Evolutionary conservation across 2,797 vertebrate species (phyloP), one percentile per base, ranked within the genome.

Genomic region (Myotis myotis): DNA sequence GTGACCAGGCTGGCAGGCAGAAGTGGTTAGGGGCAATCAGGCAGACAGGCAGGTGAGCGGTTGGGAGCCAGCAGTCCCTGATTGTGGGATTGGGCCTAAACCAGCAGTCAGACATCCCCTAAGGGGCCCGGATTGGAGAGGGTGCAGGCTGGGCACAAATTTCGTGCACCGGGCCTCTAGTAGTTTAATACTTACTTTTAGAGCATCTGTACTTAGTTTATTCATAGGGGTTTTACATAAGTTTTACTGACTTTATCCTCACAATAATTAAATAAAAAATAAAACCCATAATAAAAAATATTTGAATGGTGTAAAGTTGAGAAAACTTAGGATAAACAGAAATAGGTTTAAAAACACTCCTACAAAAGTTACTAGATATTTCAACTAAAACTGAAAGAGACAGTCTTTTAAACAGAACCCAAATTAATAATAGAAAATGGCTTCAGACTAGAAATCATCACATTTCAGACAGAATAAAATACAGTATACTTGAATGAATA

Each of bases 361-460:
- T 60, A 33, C 28, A 85, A 92, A 91, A 47, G 5, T 74, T 82
- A 74, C 15, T 20, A 70, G 30, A 75, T 64, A 80, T 57, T 60
- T 57, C 62, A 83, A 53, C 75, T 78, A 91, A 96, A 81, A 22
- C 23, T 74, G 12, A 82, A 86, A 62, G 5, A 78, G 5, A 53
- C 2, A 82, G 10, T 53, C 4, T 22, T 79, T 86, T 30, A 33
- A 88, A 86, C 16, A 79, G 3, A 51, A 15, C n/a, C 20, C 55
- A 94, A 55, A 72, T 76, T 75, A 71, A 57, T 75, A 28, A 93
- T 66, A 25, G 76, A 71, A 84, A 83, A 55, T 79, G 4, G 1
- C 16, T 91, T 89, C 79, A 47, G 9, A 82, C 30, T 80, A 93
- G 38, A 95, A 80, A 89, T 91, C 66, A 94, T 22, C 47, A 86